Conservation (phyloP, 1,140 invertebrate genomes). For the Lepidostoma basale region DNA sequence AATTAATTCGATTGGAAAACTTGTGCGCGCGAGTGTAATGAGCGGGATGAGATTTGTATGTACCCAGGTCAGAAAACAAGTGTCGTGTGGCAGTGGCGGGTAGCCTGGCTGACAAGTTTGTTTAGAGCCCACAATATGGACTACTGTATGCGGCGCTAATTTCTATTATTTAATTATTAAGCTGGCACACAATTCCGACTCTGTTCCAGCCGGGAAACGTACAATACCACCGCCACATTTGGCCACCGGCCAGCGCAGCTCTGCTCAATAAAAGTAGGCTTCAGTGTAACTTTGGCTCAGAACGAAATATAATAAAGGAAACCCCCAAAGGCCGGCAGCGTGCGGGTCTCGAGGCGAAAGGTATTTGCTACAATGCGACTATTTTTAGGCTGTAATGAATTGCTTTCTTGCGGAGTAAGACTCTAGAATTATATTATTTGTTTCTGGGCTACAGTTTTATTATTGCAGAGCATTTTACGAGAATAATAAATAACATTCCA, state of each 20-base stretch:
- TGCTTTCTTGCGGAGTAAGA: neutral
- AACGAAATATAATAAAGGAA: neutral
- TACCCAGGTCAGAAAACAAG: too few species aligned
- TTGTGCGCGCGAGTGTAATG: too few species aligned
- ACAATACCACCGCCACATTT: conserved; percentile 6
- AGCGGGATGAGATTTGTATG: too few species aligned
- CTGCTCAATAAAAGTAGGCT: conserved; percentile 29
- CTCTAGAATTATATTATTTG: neutral
- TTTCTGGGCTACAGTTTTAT: conserved; percentile 9
- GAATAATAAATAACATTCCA: neutral
- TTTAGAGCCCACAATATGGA: neutral
- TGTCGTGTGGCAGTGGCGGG: too few species aligned
- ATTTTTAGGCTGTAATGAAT: conserved; percentile 11
- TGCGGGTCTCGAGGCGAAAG: neutral
- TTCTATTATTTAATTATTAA: conserved; percentile 31
- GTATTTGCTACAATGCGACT: neutral
- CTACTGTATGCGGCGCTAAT: conserved; percentile 5
- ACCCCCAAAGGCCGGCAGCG: conserved; percentile 1
- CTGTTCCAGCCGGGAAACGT: neutral
- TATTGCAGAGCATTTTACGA: conserved; percentile 5
- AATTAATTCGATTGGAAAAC: too few species aligned
- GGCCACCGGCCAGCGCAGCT: conserved; percentile 16
- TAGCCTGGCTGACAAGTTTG: conserved; percentile 1
- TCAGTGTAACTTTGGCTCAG: neutral
- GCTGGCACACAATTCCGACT: neutral